Conservation (phyloP, 1,140 invertebrate species). For the Subanguina moxae region DNA sequence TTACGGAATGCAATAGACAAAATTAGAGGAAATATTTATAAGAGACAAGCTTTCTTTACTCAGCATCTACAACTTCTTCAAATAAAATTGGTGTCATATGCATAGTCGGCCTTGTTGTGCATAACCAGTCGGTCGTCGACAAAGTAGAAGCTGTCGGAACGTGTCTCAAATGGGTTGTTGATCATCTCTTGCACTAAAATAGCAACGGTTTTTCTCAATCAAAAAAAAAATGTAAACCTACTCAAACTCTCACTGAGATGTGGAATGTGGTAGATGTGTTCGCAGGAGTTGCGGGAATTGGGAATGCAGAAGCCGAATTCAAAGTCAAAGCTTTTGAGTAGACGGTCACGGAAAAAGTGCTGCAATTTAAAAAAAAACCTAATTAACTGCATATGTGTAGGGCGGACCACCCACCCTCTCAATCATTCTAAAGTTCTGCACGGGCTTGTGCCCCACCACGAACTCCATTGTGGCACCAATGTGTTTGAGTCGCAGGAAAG, state of each 20-base stretch:
- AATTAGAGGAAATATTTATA: no score
- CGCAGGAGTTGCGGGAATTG: slow-evolving; percentile 90
- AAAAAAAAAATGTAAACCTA: slow-evolving; percentile 66
- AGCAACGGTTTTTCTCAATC: not conserved
- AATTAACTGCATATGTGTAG: not conserved
- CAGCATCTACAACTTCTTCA: no score
- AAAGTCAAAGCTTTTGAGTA: slow-evolving; percentile 98
- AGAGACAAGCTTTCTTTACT: no score
- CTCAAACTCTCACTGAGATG: slow-evolving; percentile 76
- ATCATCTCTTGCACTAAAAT: slow-evolving; percentile 89
- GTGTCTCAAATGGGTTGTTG: slow-evolving; percentile 85
- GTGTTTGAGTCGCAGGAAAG: slow-evolving; percentile 67
- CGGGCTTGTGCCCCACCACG: slow-evolving; percentile 81
- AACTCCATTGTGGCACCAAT: slow-evolving; percentile 97
- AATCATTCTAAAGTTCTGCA: slow-evolving; percentile 96
- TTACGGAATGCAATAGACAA: no score
- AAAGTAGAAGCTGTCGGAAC: slow-evolving; percentile 97
- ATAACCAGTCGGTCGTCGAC: slow-evolving; percentile 92
- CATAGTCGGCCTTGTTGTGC: slow-evolving; percentile 58
- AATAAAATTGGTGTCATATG: slow-evolving; percentile 12
- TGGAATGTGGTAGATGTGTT: slow-evolving; percentile 98
- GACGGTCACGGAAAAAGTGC: slow-evolving; percentile 86
- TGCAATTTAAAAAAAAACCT: not conserved
- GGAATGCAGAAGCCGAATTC: slow-evolving; percentile 99
- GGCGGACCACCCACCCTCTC: slow-evolving; percentile 66